Percentiles rank a stretch among this genome's conserved stretches.
These are phyloP conservation scores for Sorex araneus DNA, from an alignment of 2,113 vertebrate species.

Conservation along the genomic window DNA sequence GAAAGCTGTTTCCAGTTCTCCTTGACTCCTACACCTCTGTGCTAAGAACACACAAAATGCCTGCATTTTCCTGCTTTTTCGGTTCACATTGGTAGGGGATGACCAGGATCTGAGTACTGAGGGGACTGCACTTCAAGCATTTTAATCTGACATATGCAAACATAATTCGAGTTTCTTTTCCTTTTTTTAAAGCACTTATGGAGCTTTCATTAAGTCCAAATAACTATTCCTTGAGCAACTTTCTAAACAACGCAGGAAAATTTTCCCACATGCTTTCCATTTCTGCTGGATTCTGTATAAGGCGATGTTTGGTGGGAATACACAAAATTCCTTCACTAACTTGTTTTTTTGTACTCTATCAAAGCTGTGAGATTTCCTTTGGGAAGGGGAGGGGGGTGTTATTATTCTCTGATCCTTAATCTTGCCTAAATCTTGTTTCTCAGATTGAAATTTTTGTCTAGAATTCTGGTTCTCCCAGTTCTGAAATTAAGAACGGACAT, in stretches of 20 bases:
- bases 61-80: constrained; percentile 31
- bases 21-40: neutral
- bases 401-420: neutral
- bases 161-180: neutral
- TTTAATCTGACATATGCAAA: constrained; percentile 30
- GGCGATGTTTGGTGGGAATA: neutral
- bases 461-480: neutral
- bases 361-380: constrained; percentile 36
- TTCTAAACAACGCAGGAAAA: constrained; percentile 12
- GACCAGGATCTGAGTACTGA: neutral
- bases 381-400: neutral
- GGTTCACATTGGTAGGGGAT: neutral
- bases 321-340: neutral
- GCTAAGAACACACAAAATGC: neutral
- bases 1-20: constrained; percentile 56
- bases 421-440: neutral
- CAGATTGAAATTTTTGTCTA: neutral
- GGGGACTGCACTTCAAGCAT: neutral
- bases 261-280: constrained; percentile 12
- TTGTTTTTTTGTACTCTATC: constrained; percentile 5
- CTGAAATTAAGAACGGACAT: neutral
- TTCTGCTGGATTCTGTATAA: neutral
- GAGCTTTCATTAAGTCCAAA: constrained; percentile 36
- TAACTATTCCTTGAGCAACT: constrained; percentile 14
- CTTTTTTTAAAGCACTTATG: constrained; percentile 47